These are phyloP conservation scores for Oceanites oceanicus DNA, from an alignment of 2,113 vertebrate genomes.

Conservation along the genomic window DNA sequence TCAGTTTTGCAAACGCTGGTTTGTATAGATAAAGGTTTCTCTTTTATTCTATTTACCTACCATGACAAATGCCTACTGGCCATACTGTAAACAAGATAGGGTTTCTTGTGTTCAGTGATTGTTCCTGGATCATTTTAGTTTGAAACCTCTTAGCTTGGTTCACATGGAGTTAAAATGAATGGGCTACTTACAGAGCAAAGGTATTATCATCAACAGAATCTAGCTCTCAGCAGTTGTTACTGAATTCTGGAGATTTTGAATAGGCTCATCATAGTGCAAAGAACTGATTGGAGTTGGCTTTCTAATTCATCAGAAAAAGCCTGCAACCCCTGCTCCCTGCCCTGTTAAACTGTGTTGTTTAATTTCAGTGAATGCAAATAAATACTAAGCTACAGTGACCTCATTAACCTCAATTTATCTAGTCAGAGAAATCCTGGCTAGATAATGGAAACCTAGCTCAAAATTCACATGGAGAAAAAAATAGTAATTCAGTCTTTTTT, in stretches of 20 bases:
- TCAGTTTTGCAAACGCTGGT: background rate
- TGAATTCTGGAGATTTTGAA: background rate
- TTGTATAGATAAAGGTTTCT: background rate
- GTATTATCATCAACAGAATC: background rate
- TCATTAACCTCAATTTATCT: background rate
- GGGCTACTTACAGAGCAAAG: background rate
- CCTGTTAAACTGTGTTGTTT: background rate
- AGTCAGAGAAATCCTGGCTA: background rate
- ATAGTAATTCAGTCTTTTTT: background rate
- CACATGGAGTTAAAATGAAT: background rate
- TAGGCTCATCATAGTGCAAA: background rate
- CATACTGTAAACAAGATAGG: background rate
- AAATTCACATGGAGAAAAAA: background rate
- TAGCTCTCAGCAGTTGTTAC: background rate
- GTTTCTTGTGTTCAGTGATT: background rate
- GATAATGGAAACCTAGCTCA: background rate
- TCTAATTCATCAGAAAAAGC: background rate
- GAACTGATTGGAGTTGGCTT: background rate
- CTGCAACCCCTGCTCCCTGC: fast-evolving
- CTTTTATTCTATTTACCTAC: background rate
- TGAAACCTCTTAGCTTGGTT: background rate
- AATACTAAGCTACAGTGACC: background rate
- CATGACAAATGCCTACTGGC: background rate
- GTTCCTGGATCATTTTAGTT: background rate
- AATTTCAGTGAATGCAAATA: background rate